Evolutionary conservation across 2,888 invertebrate species (phyloP).

Genomic region (Graphium colonna): DNA sequence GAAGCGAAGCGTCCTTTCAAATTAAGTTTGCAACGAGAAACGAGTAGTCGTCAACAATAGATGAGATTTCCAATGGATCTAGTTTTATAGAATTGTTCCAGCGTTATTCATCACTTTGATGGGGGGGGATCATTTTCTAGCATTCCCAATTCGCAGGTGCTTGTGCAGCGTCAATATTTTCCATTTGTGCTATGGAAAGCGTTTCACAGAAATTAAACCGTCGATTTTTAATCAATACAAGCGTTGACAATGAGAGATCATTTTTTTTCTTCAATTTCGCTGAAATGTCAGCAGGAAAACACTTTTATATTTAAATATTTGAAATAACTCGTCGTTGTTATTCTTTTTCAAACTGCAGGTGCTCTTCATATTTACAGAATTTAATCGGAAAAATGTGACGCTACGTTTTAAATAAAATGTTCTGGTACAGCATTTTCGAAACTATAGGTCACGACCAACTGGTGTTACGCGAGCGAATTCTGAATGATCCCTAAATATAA

Average conservation of each 20-base stretch:
- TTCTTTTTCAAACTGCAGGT: too few species aligned
- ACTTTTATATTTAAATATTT: too few species aligned
- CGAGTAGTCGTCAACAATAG: slow-evolving; percentile 25
- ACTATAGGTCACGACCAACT: too few species aligned
- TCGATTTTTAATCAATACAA: not conserved
- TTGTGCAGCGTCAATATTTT: slow-evolving; percentile 10
- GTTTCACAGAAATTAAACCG: slow-evolving; percentile 15
- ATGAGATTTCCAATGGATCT: slow-evolving; percentile 21
- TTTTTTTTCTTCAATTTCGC: not conserved
- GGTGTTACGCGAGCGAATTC: too few species aligned
- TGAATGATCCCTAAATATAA: too few species aligned
- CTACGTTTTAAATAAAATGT: too few species aligned
- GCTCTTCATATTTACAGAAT: too few species aligned
- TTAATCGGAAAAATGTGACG: too few species aligned
- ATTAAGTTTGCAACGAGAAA: slow-evolving; percentile 46
- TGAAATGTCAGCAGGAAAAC: too few species aligned
- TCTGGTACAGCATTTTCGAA: too few species aligned
- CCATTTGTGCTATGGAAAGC: not conserved
- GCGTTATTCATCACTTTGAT: slow-evolving; percentile 1
- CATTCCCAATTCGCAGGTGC: slow-evolving; percentile 7
- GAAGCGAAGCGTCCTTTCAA: slow-evolving; percentile 39
- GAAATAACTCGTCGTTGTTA: too few species aligned
- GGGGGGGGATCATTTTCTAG: slow-evolving; percentile 7
- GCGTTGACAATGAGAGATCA: not conserved
- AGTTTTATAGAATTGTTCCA: slow-evolving; percentile 18